Evolutionary conservation across 2,888 invertebrate genomes (phyloP).

Genomic region (Trimorus sp.): DNA sequence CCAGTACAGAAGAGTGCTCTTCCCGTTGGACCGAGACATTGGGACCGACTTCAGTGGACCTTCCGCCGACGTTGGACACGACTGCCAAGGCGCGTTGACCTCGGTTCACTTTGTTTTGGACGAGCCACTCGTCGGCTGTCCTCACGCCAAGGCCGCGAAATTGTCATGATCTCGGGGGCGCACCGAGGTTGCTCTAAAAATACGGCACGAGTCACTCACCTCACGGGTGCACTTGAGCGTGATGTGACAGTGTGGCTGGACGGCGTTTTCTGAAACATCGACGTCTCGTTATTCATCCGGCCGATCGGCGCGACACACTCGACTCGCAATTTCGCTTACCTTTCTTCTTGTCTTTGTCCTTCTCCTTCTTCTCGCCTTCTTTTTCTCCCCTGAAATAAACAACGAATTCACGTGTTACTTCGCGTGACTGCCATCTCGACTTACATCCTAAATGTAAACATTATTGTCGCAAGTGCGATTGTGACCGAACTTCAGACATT

Average conservation of each 20-base stretch:
- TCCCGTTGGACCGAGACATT: too few species aligned
- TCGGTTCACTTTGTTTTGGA: conserved; percentile 7
- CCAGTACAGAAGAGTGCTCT: too few species aligned
- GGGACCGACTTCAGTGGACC: too few species aligned
- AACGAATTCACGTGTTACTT: too few species aligned
- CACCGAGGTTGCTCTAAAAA: conserved; percentile 73
- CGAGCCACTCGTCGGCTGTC: conserved; percentile 21
- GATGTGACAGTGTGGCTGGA: conserved; percentile 95
- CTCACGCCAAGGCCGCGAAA: conserved; percentile 26
- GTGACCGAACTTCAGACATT: too few species aligned
- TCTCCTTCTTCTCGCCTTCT: conserved; percentile 78
- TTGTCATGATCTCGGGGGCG: conserved; percentile 56
- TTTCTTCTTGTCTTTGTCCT: conserved; percentile 79
- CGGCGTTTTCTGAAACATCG: conserved; percentile 81
- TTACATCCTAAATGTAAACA: too few species aligned
- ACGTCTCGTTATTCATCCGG: conserved; percentile 36
- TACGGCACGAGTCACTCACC: conserved; percentile 83
- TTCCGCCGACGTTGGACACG: too few species aligned
- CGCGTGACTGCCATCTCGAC: too few species aligned
- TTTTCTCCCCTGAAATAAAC: conserved; percentile 75
- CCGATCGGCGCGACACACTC: background rate
- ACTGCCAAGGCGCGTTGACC: too few species aligned
- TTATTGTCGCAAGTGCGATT: too few species aligned
- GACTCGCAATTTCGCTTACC: conserved; percentile 68
- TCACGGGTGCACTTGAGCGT: conserved; percentile 95